Conservation (phyloP, 2,888 invertebrate species). For the Mesodorylaimus sp. region DNA sequence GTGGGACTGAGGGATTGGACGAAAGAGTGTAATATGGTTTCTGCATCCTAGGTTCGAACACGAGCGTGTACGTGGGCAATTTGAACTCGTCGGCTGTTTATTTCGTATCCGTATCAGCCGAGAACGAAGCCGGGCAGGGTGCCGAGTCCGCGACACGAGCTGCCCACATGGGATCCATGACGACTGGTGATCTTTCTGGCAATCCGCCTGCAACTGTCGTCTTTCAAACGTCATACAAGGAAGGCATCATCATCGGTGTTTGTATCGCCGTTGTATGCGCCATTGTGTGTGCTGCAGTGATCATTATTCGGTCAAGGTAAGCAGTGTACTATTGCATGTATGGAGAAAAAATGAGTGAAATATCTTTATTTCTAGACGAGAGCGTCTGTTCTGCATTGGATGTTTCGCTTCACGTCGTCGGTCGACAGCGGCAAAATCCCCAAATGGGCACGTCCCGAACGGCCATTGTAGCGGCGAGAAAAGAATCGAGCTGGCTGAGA, state of each 20-base stretch:
- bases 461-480: background rate
- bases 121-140: background rate
- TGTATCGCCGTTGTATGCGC: background rate
- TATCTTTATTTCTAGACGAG: too few species aligned
- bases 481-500: too few species aligned
- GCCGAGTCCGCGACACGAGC: background rate
- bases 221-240: constrained; percentile 1
- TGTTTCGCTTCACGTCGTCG: too few species aligned
- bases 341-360: too few species aligned
- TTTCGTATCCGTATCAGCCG: background rate
- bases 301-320: too few species aligned
- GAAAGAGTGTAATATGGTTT: background rate
- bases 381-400: too few species aligned
- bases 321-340: too few species aligned
- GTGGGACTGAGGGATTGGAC: too few species aligned
- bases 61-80: background rate
- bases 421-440: too few species aligned
- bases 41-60: background rate
- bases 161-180: background rate
- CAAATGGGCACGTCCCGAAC: background rate
- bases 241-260: constrained; percentile 7
- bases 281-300: background rate
- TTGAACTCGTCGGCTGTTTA: background rate
- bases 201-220: background rate
- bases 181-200: background rate